Evolutionary conservation across 2,797 vertebrate genomes (phyloP).

Genomic region (Eutrigla gurnardus): DNA sequence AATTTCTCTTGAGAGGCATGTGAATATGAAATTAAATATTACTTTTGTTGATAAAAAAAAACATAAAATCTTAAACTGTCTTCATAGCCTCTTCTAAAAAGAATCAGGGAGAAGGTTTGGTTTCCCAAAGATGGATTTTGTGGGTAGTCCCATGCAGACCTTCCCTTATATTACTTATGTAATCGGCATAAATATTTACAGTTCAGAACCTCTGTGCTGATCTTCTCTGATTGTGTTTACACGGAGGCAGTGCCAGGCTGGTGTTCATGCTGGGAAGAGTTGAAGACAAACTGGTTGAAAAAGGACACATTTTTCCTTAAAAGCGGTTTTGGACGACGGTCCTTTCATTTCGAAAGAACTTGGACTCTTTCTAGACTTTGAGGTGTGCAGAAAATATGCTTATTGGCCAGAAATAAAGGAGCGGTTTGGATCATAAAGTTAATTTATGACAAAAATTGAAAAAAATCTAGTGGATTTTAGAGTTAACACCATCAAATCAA

Average conservation of each 20-base stretch:
- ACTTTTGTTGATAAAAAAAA: neutral
- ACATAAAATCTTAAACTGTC: neutral
- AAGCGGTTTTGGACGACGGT: neutral
- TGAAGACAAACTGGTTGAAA: neutral
- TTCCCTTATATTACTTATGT: constrained; percentile 47
- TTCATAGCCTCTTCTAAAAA: neutral
- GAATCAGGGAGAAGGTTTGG: neutral
- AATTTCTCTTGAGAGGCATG: neutral
- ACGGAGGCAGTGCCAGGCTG: constrained; percentile 42
- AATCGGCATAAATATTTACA: constrained; percentile 69
- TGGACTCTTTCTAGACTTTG: neutral
- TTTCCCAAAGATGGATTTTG: constrained; percentile 46
- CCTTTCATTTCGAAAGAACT: neutral
- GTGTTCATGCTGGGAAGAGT: constrained; percentile 26
- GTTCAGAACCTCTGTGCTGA: constrained; percentile 58
- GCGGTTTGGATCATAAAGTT: neutral
- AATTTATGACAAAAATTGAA: neutral
- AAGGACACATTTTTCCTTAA: neutral
- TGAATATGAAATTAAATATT: neutral
- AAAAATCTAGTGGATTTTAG: neutral
- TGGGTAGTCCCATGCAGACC: constrained; percentile 39
- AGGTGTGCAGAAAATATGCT: neutral
- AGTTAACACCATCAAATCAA: too few relatives aligned
- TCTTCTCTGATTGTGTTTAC: constrained; percentile 63
- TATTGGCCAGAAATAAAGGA: neutral